Conservation (phyloP, 1,140 invertebrate species). For the Philotrypesis tridentata region DNA sequence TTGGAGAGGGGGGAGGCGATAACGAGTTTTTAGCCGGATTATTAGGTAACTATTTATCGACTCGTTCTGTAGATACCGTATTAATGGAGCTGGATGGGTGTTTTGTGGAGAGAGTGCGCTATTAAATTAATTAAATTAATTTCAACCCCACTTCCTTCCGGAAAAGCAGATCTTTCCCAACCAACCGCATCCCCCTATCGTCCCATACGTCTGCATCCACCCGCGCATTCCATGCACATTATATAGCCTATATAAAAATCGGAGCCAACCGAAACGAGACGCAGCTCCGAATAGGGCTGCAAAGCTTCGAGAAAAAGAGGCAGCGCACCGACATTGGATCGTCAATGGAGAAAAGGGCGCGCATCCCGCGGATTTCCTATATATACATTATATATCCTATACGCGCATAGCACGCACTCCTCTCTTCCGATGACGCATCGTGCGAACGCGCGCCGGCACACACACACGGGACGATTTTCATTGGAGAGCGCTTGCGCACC, state of each 20-base stretch:
- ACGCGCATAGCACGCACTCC: background rate
- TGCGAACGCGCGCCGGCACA: background rate
- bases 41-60: no score
- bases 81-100: no score
- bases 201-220: background rate
- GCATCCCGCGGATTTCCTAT: slow-evolving; percentile 1
- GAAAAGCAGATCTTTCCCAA: background rate
- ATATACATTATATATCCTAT: background rate
- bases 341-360: background rate
- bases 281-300: background rate
- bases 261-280: background rate
- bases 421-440: slow-evolving; percentile 12
- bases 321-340: background rate
- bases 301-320: background rate
- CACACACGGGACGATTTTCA: slow-evolving; percentile 26
- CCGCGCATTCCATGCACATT: background rate
- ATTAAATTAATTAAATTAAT: no score
- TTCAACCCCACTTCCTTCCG: background rate
- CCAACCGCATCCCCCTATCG: no score
- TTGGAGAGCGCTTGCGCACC: no score
- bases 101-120: no score
- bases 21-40: no score
- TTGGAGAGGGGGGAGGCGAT: no score
- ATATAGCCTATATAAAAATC: background rate
- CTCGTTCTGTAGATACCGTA: no score